Evolutionary conservation across 2,113 vertebrate species (phyloP), one percentile per base, ranked within the genome.

Genomic region (Hystrix brachyura): DNA sequence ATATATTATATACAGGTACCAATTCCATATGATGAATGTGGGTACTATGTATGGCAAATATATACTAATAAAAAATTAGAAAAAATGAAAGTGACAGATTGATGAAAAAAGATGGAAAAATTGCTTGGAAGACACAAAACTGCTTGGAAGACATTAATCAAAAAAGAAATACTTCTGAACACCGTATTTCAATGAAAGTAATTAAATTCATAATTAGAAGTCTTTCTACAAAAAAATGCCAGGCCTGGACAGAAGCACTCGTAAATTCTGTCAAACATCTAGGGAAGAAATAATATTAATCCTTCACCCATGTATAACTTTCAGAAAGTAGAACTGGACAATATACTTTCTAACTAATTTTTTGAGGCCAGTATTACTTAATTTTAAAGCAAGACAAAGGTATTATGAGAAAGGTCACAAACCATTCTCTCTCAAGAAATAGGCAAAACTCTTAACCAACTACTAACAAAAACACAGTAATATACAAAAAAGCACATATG

Each of bases 211-310:
- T 84, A 84, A 64, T 80, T 94, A 79, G 19, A 79, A 74, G 74
- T 80, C 13, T 51, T 91, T 65, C 60, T 43, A 51, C 10, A 81
- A 80, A 93, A 80, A 85, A 90, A 34, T 80, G 18, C 55, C 46
- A 93, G 91, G 25, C 10, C 46, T 8, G 51, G 29, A 81, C 64
- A 51, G 23, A 86, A 53, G 59, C 32, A 74, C 32, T 72, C n/a
- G n/a, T 81, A 38, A 90, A 79, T 93, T 86, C 74, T 81, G 55
- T 57, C 21, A 86, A 55, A 85, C 8, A 83, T 46, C 60, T 95
- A 84, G 59, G 60, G 60, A 78, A 93, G 83, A 64, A 87, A 67
- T 74, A 55, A 60, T 65, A 65, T 43, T n/a, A 85, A 55, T 80
- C n/a, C 5, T 90, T 90, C 29, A 93, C 11, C 34, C 29, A 21